Evolutionary conservation across 2,113 vertebrate genomes (phyloP), one percentile per base, ranked within the genome.

Genomic region (Macrotis lagotis): DNA sequence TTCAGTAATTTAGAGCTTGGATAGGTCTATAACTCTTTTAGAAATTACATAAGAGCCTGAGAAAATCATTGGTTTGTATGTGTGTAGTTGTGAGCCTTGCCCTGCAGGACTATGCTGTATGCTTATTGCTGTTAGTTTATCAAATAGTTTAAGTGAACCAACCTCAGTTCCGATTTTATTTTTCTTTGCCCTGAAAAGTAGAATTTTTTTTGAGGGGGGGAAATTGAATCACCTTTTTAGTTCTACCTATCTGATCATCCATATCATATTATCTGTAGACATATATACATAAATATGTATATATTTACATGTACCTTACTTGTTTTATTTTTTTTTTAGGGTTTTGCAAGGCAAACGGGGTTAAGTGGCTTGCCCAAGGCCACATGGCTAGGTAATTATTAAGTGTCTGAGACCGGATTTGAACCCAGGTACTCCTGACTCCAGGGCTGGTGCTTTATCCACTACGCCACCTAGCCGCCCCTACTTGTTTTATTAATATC

Each of bases 141-240:
- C 74, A 51, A 89, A 28, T 4, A 22, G 47, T 51, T 90, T 90
- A 91, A 55, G 0, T 53, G 92, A 74, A 25, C 24, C 37, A 83
- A 2, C 16, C 4, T 74, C 4, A 7, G 37, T 74, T 74, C 14
- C n/a, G 6, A 0, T 25, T 92, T n/a, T 19, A 28, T n/a, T 50
- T 94, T 90, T 50, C 37, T 89, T 95, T 91, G 53, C 91, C 59
- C 91, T 53, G 66, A 92, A 59, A 94, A 83, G 95, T 83, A 92
- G 49, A 66, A 50, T 44, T 31, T 25, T 26, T 28, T 91, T 66
- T 94, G 55, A 51, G n/a, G n/a, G n/a, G n/a, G n/a, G n/a, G n/a
- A n/a, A n/a, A n/a, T 90, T 92, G n/a, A 51, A 37, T 88, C 89
- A 55, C 48, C 11, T 51, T 74, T 92, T 91, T 9, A 53, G 25